A percentile compares a stretch with the other conserved stretches of the same genome.
Conservation (phyloP, 2,113 vertebrate genomes). For the Aviceda subcristata region DNA sequence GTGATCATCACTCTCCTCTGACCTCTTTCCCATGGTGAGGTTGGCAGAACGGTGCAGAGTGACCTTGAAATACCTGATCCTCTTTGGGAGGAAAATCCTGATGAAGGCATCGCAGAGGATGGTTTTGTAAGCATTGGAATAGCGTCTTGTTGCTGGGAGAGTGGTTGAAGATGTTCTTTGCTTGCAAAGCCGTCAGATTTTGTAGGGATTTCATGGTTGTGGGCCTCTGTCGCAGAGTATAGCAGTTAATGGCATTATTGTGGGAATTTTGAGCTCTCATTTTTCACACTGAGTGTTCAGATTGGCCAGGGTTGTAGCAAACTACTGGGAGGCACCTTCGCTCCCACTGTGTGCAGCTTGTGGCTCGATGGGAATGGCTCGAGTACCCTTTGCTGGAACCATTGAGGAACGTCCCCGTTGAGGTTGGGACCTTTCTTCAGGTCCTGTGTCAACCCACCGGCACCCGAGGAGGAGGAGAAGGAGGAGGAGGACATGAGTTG, state of each 20-base stretch:
- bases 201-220: background rate
- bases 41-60: background rate
- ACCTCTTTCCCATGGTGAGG: background rate
- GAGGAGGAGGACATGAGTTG: background rate
- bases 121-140: rapidly evolving
- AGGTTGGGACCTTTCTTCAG: background rate
- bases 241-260: background rate
- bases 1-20: background rate
- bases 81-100: background rate
- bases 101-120: background rate
- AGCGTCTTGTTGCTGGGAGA: background rate
- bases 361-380: background rate
- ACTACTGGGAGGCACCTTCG: background rate
- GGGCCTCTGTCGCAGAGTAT: too few species aligned
- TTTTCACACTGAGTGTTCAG: background rate
- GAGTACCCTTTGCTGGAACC: background rate
- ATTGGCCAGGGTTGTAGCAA: background rate
- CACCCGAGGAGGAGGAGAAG: background rate
- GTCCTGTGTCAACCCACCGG: background rate
- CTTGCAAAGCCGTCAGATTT: background rate
- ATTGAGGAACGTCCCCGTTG: rapidly evolving
- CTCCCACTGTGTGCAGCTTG: background rate
- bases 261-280: background rate
- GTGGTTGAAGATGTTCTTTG: background rate
- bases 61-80: background rate